Percentiles rank a stretch among this genome's conserved stretches.
Evolutionary conservation across 2,797 vertebrate species (phyloP).

Genomic region (Mionectes olivaceus): DNA sequence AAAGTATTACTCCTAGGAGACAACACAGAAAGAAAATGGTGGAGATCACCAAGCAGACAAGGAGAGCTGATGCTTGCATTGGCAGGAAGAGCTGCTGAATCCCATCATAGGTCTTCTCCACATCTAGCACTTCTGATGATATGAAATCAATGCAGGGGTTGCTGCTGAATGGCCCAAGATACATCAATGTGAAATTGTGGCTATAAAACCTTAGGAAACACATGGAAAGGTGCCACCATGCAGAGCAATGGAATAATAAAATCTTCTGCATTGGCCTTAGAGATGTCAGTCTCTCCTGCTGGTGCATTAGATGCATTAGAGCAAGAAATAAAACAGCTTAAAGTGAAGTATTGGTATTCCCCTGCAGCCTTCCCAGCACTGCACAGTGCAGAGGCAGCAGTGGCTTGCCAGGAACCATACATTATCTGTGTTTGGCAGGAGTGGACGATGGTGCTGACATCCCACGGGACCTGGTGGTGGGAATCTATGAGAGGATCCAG

Average conservation of each 20-base stretch:
- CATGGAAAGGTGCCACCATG: conserved; percentile 55
- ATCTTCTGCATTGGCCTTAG: conserved; percentile 15
- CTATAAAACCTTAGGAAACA: conserved; percentile 43
- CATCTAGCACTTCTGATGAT: background rate
- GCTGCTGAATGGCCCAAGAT: conserved; percentile 18
- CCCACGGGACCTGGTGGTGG: conserved; percentile 95
- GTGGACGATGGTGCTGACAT: conserved; percentile 98
- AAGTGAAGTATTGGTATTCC: background rate
- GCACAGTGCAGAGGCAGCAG: background rate
- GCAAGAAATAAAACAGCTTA: background rate
- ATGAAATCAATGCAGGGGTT: conserved; percentile 44
- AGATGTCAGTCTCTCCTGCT: background rate
- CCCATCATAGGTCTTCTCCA: background rate
- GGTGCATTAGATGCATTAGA: background rate
- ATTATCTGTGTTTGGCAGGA: conserved; percentile 75
- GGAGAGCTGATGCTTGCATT: background rate
- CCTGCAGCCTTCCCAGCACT: background rate
- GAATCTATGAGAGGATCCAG: conserved; percentile 98
- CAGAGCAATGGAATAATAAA: conserved; percentile 46
- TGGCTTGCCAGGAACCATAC: background rate
- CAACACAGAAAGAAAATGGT: background rate
- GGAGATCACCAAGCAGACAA: background rate
- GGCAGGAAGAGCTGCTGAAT: conserved; percentile 21
- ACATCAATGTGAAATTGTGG: conserved; percentile 28
- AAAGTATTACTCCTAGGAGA: background rate